These are phyloP conservation scores for Carcharodon carcharias DNA, from an alignment of 2,797 vertebrate species.

Conservation along the genomic window DNA sequence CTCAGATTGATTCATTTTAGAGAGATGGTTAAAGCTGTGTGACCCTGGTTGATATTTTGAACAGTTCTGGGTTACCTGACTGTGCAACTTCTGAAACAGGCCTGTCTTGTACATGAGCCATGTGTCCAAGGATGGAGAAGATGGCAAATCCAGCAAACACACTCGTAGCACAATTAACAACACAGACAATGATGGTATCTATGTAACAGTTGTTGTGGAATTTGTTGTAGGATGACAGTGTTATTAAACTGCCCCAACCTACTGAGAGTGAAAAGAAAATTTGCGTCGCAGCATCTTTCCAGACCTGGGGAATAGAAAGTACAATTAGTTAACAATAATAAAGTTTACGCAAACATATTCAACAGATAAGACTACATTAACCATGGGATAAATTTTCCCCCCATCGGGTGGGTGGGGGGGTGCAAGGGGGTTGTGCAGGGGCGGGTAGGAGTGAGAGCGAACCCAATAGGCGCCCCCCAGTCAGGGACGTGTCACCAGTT, in stretches of 20 bases:
- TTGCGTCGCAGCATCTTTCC: conserved; percentile 91
- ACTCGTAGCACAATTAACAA: too few relatives aligned
- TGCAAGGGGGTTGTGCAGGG: too few relatives aligned
- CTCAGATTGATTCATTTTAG: neutral
- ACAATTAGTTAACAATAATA: conserved; percentile 36
- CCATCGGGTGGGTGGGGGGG: too few relatives aligned
- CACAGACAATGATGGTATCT: conserved; percentile 40
- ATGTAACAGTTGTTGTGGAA: conserved; percentile 86
- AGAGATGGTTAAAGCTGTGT: neutral
- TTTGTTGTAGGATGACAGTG: conserved; percentile 88
- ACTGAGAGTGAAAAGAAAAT: conserved; percentile 87
- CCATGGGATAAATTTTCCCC: too few relatives aligned
- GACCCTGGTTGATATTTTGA: neutral
- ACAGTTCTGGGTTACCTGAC: conserved; percentile 66
- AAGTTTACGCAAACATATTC: too few relatives aligned
- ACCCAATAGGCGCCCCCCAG: too few relatives aligned
- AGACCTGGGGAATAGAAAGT: conserved; percentile 60
- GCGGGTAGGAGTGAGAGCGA: too few relatives aligned
- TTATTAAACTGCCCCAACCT: conserved; percentile 78
- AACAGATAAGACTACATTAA: too few relatives aligned
- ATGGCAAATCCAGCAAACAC: too few relatives aligned
- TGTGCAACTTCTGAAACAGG: conserved; percentile 76
- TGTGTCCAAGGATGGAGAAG: too few relatives aligned
- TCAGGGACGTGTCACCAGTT: too few relatives aligned
- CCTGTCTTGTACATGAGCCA: too few relatives aligned